Evolutionary conservation across 1,140 invertebrate genomes (phyloP).

Genomic region (Zaprionus ornatus): DNA sequence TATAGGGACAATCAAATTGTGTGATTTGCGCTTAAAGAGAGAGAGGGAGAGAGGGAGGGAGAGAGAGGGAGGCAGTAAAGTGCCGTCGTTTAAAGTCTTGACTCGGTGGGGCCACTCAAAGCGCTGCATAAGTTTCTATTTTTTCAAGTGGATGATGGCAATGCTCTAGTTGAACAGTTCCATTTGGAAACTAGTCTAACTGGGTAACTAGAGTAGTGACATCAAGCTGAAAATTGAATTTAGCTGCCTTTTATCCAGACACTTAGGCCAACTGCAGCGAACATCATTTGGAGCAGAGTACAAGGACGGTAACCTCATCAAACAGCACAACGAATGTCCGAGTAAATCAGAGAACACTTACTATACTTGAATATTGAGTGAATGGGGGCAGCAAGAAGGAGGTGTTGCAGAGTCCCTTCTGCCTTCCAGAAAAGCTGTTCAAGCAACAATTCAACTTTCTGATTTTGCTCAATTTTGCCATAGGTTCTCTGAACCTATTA

Average conservation of each 20-base stretch:
- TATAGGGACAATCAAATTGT: conserved; percentile 2
- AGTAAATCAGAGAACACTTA: background rate
- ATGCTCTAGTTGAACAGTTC: background rate
- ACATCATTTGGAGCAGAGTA: conserved; percentile 12
- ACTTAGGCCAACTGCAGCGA: conserved; percentile 9
- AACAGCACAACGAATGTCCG: background rate
- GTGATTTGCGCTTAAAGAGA: background rate
- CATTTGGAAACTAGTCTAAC: background rate
- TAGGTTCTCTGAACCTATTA: too few relatives aligned
- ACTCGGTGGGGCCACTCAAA: conserved; percentile 17
- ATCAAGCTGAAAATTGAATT: conserved; percentile 30
- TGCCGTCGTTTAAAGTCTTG: background rate
- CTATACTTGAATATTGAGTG: background rate
- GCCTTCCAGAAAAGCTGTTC: too few relatives aligned
- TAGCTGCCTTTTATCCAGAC: conserved; percentile 9
- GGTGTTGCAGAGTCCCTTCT: too few relatives aligned
- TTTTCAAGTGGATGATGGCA: background rate
- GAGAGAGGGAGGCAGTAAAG: background rate
- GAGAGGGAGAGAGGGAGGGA: background rate
- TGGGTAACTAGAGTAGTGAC: background rate
- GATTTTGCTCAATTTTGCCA: too few relatives aligned
- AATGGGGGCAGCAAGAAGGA: too few relatives aligned
- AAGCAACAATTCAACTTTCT: too few relatives aligned
- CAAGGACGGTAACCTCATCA: background rate
- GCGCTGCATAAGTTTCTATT: conserved; percentile 18